Percentiles rank a stretch among this genome's conserved stretches.
These are phyloP conservation scores for Herminia tarsipennalis DNA, from an alignment of 2,888 invertebrate genomes.

Conservation along the genomic window DNA sequence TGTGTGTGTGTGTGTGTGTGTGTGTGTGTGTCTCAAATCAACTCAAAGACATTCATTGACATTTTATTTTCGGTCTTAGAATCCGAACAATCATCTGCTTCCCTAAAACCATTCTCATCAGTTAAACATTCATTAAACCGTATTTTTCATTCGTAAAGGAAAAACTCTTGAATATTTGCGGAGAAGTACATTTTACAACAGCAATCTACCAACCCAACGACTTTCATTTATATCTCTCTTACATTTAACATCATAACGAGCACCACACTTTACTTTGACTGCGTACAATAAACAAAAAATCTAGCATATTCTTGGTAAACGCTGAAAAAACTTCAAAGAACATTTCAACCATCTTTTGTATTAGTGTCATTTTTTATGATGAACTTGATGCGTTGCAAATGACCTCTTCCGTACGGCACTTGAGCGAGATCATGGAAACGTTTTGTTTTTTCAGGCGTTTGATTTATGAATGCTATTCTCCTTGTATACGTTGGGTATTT, in stretches of 20 bases:
- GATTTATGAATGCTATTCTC: constrained; percentile 4
- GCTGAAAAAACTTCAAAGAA: constrained; percentile 6
- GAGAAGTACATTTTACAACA: constrained; percentile 17
- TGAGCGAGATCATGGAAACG: constrained; percentile 2
- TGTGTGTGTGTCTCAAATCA: too few relatives aligned
- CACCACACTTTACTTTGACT: constrained; percentile 28
- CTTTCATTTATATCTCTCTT: constrained; percentile 26
- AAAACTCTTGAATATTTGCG: constrained; percentile 7
- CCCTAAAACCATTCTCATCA: too few relatives aligned
- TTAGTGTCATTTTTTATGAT: constrained; percentile 22
- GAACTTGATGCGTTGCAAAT: constrained; percentile 24
- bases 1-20: too few relatives aligned
- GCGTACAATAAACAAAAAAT: constrained; percentile 15
- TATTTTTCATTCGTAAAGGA: constrained; percentile 6
- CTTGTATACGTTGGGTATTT: neutral
- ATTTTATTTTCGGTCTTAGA: too few relatives aligned
- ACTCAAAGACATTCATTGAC: too few relatives aligned
- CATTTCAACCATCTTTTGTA: constrained; percentile 9
- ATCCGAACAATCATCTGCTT: too few relatives aligned
- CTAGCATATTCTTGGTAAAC: constrained; percentile 17
- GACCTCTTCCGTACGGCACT: constrained; percentile 9
- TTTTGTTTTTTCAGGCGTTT: constrained; percentile 4
- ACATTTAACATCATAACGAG: constrained; percentile 27
- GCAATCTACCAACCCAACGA: constrained; percentile 19
- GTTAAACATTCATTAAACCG: neutral